A percentile compares a stretch with the other conserved stretches of the same genome.
Conservation (phyloP, 2,797 vertebrate genomes). For the Momotus momota region DNA sequence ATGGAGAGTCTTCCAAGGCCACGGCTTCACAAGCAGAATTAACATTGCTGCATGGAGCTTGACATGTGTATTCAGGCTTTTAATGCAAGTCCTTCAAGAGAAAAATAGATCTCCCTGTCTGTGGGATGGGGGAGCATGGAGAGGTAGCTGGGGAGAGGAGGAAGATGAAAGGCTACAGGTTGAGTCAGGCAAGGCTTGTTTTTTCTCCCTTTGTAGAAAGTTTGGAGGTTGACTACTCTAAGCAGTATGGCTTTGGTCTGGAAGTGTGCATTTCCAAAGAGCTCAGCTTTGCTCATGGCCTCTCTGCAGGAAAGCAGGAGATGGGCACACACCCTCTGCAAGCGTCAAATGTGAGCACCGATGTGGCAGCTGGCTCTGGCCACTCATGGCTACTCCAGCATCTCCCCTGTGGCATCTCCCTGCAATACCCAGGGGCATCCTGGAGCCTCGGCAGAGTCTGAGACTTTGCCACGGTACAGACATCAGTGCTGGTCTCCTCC, state of each 20-base stretch:
- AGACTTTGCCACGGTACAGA: neutral
- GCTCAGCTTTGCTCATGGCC: neutral
- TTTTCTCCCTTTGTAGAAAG: neutral
- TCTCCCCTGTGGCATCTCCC: neutral
- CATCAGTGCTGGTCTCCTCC: neutral
- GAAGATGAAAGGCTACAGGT: neutral
- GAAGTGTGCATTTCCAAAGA: neutral
- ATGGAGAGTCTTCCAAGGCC: slow-evolving; percentile 15
- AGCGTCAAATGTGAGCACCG: accelerated
- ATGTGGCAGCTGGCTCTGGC: accelerated
- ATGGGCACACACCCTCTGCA: neutral
- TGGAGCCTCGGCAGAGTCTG: neutral
- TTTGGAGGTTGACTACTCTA: neutral
- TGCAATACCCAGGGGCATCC: neutral
- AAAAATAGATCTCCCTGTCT: neutral
- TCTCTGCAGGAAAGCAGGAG: neutral
- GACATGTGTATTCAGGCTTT: slow-evolving; percentile 8
- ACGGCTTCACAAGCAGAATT: slow-evolving; percentile 57
- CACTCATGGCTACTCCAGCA: accelerated
- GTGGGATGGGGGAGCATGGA: neutral
- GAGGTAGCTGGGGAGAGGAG: neutral
- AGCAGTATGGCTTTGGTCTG: neutral
- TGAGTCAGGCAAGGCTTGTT: neutral
- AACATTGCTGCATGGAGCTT: slow-evolving; percentile 32
- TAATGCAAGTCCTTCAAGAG: neutral